Evolutionary conservation across 2,888 invertebrate genomes (phyloP).

Genomic region (Galerucella pusilla): DNA sequence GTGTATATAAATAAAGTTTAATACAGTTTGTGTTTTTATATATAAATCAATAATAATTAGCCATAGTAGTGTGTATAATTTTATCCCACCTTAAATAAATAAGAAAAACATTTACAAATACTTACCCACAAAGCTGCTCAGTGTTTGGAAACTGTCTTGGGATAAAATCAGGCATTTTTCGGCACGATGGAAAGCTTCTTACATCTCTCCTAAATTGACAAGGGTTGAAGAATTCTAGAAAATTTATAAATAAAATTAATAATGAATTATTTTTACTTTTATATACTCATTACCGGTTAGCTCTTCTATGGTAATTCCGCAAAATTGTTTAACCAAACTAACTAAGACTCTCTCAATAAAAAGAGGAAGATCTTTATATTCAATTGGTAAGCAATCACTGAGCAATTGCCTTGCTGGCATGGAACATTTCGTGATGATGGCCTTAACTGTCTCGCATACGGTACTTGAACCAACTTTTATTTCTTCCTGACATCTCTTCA

Average conservation of each 20-base stretch:
- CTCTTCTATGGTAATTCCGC: slow-evolving; percentile 43
- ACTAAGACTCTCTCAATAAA: slow-evolving; percentile 33
- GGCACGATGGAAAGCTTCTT: slow-evolving; percentile 21
- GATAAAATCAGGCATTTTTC: slow-evolving; percentile 30
- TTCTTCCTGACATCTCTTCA: slow-evolving; percentile 30
- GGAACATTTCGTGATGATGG: slow-evolving; percentile 36
- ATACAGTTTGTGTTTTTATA: too few species aligned
- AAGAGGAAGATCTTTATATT: slow-evolving; percentile 37
- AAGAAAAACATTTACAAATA: too few species aligned
- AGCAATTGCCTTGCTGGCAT: slow-evolving; percentile 39
- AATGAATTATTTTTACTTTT: neutral
- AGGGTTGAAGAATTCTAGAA: slow-evolving; percentile 35
- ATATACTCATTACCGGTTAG: slow-evolving; percentile 37
- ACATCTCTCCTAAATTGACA: slow-evolving; percentile 36
- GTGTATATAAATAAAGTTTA: too few species aligned
- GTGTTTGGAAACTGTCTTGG: slow-evolving; percentile 24
- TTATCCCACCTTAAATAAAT: too few species aligned
- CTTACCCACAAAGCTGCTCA: slow-evolving; percentile 39
- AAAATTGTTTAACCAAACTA: slow-evolving; percentile 38
- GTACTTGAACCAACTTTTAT: slow-evolving; percentile 41
- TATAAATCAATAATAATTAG: too few species aligned
- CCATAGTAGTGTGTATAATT: too few species aligned
- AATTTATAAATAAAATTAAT: neutral
- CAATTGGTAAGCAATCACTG: slow-evolving; percentile 37
- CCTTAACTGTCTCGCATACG: slow-evolving; percentile 39